Conservation (phyloP, 2,888 invertebrate genomes). For the Lasioglossum marginatum region DNA sequence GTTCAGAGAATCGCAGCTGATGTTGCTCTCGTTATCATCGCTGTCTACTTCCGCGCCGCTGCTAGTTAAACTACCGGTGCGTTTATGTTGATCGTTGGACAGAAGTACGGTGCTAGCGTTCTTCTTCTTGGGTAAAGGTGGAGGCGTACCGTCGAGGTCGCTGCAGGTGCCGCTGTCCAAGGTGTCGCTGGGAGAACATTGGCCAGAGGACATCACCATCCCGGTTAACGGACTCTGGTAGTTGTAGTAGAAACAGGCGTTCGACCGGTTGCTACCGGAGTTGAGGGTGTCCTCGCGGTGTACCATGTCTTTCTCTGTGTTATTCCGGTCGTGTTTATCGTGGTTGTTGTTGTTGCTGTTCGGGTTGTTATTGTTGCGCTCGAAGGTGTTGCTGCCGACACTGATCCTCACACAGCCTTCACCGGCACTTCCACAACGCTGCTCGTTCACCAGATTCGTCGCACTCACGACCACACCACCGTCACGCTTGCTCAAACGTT, state of each 20-base stretch:
- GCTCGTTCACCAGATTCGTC: constrained; percentile 72
- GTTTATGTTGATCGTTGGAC: constrained; percentile 85
- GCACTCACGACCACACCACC: constrained; percentile 74
- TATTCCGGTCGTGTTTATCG: constrained; percentile 41
- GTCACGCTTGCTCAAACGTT: constrained; percentile 65
- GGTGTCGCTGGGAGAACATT: constrained; percentile 93
- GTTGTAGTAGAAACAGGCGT: constrained; percentile 88
- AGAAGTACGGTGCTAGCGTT: constrained; percentile 82
- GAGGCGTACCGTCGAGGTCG: constrained; percentile 91
- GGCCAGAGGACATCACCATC: constrained; percentile 91
- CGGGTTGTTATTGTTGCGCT: constrained; percentile 45
- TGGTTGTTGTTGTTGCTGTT: constrained; percentile 55
- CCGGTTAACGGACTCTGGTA: constrained; percentile 86
- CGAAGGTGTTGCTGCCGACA: constrained; percentile 81
- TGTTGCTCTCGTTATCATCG: constrained; percentile 90
- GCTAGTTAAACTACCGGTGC: constrained; percentile 87
- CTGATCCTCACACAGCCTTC: constrained; percentile 88
- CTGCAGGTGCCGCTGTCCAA: constrained; percentile 94
- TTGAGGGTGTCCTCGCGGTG: constrained; percentile 80
- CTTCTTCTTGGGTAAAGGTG: constrained; percentile 89
- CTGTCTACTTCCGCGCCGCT: constrained; percentile 89
- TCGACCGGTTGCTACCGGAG: constrained; percentile 67
- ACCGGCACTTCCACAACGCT: constrained; percentile 68
- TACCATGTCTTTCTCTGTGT: constrained; percentile 78
- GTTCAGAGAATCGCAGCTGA: constrained; percentile 93